Evolutionary conservation across 2,113 vertebrate species (phyloP).

Genomic region (Leptobrachium leishanense): DNA sequence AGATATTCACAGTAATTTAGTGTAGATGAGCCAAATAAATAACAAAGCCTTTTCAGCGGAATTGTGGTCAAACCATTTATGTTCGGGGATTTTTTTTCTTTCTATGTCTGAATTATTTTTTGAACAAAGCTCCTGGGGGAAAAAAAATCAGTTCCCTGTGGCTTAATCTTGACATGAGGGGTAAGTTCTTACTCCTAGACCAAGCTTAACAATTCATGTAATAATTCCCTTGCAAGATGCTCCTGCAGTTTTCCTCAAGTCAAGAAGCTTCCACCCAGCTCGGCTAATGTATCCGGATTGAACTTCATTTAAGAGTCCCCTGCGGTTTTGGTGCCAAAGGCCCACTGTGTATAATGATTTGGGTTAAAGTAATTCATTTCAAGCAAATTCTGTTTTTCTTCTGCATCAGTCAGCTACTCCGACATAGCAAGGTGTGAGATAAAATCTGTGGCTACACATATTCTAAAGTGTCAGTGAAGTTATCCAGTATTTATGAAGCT

Average conservation of each 20-base stretch:
- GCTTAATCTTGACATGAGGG: slow-evolving; percentile 31
- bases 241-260: slow-evolving; percentile 31
- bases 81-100: neutral
- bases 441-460: too few relatives aligned
- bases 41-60: too few relatives aligned
- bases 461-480: too few relatives aligned
- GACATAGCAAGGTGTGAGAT: too few relatives aligned
- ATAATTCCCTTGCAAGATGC: slow-evolving; percentile 21
- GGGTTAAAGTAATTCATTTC: slow-evolving; percentile 16
- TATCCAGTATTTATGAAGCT: too few relatives aligned
- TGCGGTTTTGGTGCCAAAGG: slow-evolving; percentile 14
- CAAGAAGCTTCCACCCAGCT: slow-evolving; percentile 29
- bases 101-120: slow-evolving; percentile 31
- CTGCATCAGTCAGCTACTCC: neutral
- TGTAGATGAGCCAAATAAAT: too few relatives aligned
- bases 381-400: slow-evolving; percentile 12
- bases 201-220: slow-evolving; percentile 35
- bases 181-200: slow-evolving; percentile 27
- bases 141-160: slow-evolving; percentile 17
- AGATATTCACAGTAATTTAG: too few relatives aligned
- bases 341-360: slow-evolving; percentile 6
- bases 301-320: slow-evolving; percentile 34
- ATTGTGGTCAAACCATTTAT: too few relatives aligned
- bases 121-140: slow-evolving; percentile 16
- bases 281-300: slow-evolving; percentile 33